Percentiles rank a stretch among this genome's conserved stretches.
Conservation (phyloP, 2,888 invertebrate species). For the Drosophila acutilabella region DNA sequence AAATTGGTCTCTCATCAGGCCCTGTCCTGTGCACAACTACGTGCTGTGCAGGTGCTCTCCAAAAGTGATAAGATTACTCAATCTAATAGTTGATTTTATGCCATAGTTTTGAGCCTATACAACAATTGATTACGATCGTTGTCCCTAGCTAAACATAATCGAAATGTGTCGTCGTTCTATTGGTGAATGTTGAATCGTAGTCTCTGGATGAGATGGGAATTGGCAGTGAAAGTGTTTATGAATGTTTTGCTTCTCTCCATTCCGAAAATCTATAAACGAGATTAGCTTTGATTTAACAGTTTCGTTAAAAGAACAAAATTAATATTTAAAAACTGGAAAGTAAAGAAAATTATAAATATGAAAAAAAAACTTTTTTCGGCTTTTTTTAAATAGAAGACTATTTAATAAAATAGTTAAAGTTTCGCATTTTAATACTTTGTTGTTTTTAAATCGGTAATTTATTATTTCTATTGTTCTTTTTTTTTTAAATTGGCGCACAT, state of each 20-base stretch:
- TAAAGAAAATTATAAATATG: not conserved
- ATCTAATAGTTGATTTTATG: slow-evolving; percentile 19
- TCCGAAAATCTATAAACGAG: not conserved
- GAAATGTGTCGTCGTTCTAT: slow-evolving; percentile 25
- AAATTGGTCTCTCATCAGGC: slow-evolving; percentile 37
- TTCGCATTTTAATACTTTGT: not conserved
- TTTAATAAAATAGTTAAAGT: not conserved
- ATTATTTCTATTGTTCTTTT: not conserved
- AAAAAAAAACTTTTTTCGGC: not conserved
- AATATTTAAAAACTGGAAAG: not conserved
- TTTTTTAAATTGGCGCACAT: not conserved
- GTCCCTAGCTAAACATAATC: slow-evolving; percentile 16
- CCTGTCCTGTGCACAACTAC: slow-evolving; percentile 42
- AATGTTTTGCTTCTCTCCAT: slow-evolving; percentile 8
- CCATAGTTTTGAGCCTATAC: slow-evolving; percentile 16
- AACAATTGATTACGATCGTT: slow-evolving; percentile 29
- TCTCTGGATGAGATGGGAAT: not conserved
- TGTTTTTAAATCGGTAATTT: not conserved
- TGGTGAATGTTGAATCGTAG: slow-evolving; percentile 4
- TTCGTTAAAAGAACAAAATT: not conserved
- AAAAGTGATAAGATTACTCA: slow-evolving; percentile 49
- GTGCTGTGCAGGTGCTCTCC: slow-evolving; percentile 21
- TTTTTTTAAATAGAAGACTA: not conserved
- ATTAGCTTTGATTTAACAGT: slow-evolving; percentile 8
- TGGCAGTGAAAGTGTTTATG: slow-evolving; percentile 35